Percentiles rank a stretch among this genome's conserved stretches.
These are phyloP conservation scores for Patagioenas fasciata DNA, from an alignment of 2,113 vertebrate species.

Conservation along the genomic window DNA sequence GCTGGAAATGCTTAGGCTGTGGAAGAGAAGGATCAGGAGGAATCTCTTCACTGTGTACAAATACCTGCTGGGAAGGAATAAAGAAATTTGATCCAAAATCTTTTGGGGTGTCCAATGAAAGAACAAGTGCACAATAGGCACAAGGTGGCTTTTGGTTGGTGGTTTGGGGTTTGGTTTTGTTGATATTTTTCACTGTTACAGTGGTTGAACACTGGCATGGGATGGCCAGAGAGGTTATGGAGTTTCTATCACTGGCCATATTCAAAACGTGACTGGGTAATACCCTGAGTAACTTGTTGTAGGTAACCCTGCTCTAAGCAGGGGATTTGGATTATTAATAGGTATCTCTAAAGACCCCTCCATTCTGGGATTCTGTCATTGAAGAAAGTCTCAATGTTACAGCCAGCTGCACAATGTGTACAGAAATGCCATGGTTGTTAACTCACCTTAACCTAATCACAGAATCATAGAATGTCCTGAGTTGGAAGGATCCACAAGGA, in stretches of 20 bases:
- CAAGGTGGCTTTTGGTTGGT: not conserved
- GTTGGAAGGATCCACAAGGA: too few relatives aligned
- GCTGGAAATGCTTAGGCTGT: not conserved
- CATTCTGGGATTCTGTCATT: not conserved
- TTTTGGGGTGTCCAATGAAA: not conserved
- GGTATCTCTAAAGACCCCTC: not conserved
- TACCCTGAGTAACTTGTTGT: not conserved
- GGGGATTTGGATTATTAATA: not conserved
- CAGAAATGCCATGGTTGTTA: not conserved
- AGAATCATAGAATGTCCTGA: too few relatives aligned
- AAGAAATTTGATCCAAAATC: not conserved
- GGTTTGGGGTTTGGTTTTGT: not conserved
- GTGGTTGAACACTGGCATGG: not conserved
- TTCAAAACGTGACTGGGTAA: accelerated
- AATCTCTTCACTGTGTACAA: not conserved
- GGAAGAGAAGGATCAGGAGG: not conserved
- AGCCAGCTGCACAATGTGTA: not conserved
- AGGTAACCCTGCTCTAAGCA: not conserved
- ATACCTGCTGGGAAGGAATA: not conserved
- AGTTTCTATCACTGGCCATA: not conserved
- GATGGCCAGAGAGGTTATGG: not conserved
- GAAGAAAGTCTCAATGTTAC: not conserved
- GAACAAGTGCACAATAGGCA: not conserved
- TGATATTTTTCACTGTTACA: not conserved
- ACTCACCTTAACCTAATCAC: not conserved